A percentile compares a stretch with the other conserved stretches of the same genome.
Evolutionary conservation across 2,797 vertebrate species (phyloP).

Genomic region (Paratrypauchen microcephalus): DNA sequence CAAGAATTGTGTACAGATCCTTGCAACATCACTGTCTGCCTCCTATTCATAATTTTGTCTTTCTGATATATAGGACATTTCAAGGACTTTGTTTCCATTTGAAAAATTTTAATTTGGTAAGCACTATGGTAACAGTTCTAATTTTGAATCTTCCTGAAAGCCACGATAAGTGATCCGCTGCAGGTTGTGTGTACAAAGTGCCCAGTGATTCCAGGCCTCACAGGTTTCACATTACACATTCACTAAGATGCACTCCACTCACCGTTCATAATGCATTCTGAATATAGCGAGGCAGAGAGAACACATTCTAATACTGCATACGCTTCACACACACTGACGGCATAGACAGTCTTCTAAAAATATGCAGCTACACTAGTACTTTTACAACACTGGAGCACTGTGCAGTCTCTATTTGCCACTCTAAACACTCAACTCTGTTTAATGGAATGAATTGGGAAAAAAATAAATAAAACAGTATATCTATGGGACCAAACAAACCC

Average conservation of each 20-base stretch:
- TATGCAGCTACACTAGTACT: not conserved
- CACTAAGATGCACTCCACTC: constrained; percentile 24
- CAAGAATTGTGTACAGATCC: too few relatives aligned
- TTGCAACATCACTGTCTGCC: too few relatives aligned
- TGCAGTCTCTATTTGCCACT: not conserved
- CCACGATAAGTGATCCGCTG: not conserved
- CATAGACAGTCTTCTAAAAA: not conserved
- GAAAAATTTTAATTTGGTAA: too few relatives aligned
- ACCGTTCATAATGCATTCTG: constrained; percentile 37
- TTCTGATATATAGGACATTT: too few relatives aligned
- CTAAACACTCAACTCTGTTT: not conserved
- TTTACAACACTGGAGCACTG: not conserved
- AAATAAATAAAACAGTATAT: too few relatives aligned
- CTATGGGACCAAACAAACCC: not conserved
- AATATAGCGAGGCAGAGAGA: not conserved
- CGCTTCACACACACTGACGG: not conserved
- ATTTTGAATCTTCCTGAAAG: too few relatives aligned
- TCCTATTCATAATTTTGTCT: too few relatives aligned
- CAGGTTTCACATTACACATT: constrained; percentile 32
- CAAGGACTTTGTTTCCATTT: too few relatives aligned
- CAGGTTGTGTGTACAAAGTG: constrained; percentile 7
- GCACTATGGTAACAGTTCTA: too few relatives aligned
- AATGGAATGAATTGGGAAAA: not conserved
- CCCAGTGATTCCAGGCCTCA: constrained; percentile 13
- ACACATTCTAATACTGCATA: not conserved